phyloP scores from a whole-genome alignment of 2,888 invertebrate genomes.

The Phymatocera aterrima region DNA sequence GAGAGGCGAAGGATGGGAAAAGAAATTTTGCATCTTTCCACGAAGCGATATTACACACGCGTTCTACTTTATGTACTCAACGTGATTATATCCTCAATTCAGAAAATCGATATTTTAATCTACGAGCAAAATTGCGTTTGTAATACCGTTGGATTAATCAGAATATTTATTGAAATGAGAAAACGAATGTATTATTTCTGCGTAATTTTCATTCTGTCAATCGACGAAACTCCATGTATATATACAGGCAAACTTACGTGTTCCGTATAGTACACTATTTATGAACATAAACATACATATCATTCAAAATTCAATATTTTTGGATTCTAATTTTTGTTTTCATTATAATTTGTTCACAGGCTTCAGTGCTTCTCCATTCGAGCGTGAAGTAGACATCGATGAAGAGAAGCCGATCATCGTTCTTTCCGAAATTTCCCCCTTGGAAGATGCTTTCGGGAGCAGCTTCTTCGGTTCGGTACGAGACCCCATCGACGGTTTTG shows the following conservation, averaged over 20 bases:
- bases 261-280: too few relatives aligned
- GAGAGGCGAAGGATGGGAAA: neutral
- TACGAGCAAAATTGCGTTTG: too few relatives aligned
- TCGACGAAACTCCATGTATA: too few relatives aligned
- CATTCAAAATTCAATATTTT: too few relatives aligned
- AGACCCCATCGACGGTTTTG: slow-evolving; percentile 57
- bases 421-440: neutral
- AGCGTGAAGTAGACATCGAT: neutral
- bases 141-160: too few relatives aligned
- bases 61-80: neutral
- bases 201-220: too few relatives aligned
- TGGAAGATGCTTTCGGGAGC: slow-evolving; percentile 1
- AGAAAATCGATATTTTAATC: neutral
- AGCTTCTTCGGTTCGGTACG: slow-evolving; percentile 56
- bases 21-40: neutral
- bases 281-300: too few relatives aligned
- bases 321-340: neutral
- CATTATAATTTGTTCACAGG: neutral
- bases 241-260: too few relatives aligned
- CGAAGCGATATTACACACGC: neutral
- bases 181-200: too few relatives aligned
- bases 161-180: too few relatives aligned
- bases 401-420: slow-evolving; percentile 33
- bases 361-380: neutral
- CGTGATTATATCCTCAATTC: neutral